Percentiles rank a stretch among this genome's conserved stretches.
phyloP scores from a whole-genome alignment of 2,888 invertebrate genomes.

The Orthosia incerta region DNA sequence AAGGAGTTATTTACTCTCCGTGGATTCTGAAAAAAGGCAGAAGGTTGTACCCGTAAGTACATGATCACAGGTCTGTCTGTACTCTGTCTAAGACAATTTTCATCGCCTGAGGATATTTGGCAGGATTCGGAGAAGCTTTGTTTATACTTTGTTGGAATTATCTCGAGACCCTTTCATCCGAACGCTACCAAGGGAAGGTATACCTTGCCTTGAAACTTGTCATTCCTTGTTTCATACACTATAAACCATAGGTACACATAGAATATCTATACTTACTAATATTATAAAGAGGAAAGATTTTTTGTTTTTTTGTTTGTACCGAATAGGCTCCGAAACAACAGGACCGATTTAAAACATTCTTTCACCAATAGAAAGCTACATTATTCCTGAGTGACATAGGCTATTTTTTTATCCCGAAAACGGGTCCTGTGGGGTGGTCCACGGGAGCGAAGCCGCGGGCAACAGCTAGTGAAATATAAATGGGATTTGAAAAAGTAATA shows the following conservation, averaged over 20 bases:
- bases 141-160: conserved; percentile 45
- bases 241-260: background rate
- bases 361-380: too few relatives aligned
- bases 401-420: too few relatives aligned
- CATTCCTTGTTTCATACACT: background rate
- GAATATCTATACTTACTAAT: too few relatives aligned
- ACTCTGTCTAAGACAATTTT: conserved; percentile 29
- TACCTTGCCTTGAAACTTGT: conserved; percentile 2
- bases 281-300: too few relatives aligned
- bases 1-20: background rate
- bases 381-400: too few relatives aligned
- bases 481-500: too few relatives aligned
- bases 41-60: background rate
- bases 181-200: background rate
- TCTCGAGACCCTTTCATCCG: conserved; percentile 32
- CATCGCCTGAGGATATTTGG: conserved; percentile 21
- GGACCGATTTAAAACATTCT: too few relatives aligned
- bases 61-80: conserved; percentile 13
- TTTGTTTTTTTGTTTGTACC: too few relatives aligned
- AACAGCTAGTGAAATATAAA: background rate
- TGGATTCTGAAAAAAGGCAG: background rate
- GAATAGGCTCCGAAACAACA: too few relatives aligned
- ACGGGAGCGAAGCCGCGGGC: too few relatives aligned
- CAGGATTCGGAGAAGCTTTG: conserved; percentile 23
- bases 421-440: too few relatives aligned